Evolutionary conservation across 2,113 vertebrate species (phyloP).

Genomic region (Platichthys stellatus): DNA sequence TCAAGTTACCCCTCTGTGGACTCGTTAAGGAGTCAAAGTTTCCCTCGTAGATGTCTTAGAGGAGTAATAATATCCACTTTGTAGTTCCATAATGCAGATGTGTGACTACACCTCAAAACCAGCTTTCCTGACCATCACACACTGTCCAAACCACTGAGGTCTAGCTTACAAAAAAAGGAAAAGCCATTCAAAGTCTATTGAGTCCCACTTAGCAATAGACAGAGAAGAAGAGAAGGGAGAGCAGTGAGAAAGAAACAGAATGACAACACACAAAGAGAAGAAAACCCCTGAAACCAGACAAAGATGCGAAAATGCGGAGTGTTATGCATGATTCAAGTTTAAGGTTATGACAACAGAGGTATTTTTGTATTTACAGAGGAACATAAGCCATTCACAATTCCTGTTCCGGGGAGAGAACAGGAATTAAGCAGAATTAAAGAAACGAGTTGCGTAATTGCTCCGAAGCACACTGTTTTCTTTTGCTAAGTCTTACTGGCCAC

Average conservation of each 20-base stretch:
- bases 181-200: constrained; percentile 29
- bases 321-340: not conserved
- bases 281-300: constrained; percentile 2
- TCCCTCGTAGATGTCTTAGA: constrained; percentile 9
- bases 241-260: not conserved
- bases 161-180: constrained; percentile 24
- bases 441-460: constrained; percentile 34
- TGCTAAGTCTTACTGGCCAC: constrained; percentile 41
- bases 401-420: constrained; percentile 20
- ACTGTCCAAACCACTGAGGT: constrained; percentile 44
- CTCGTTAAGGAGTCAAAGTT: constrained; percentile 6
- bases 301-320: not conserved
- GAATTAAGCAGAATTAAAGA: constrained; percentile 36
- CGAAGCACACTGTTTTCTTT: constrained; percentile 44
- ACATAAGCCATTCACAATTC: constrained; percentile 31
- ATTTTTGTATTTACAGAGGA: not conserved
- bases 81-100: constrained; percentile 15
- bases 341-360: not conserved
- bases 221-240: not conserved
- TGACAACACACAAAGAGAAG: constrained; percentile 3
- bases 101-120: constrained; percentile 33
- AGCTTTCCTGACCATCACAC: constrained; percentile 40
- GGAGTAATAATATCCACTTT: constrained; percentile 36
- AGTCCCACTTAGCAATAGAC: constrained; percentile 10
- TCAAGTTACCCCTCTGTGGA: not conserved